Evolutionary conservation across 2,797 vertebrate genomes (phyloP).

Genomic region (Epinephelus malabaricus): DNA sequence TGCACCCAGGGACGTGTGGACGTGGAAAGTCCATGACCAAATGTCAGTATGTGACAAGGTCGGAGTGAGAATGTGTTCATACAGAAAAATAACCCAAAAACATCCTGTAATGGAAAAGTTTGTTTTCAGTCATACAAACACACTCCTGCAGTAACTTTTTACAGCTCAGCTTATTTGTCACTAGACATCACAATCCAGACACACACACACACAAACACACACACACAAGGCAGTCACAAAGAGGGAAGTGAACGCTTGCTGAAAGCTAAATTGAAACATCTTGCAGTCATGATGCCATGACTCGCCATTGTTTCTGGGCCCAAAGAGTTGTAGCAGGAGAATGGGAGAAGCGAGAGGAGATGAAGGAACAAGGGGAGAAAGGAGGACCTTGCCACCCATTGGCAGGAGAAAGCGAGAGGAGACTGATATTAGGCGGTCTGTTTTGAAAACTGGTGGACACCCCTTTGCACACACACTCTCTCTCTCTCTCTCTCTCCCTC

Average conservation of each 20-base stretch:
- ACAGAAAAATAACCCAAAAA: not conserved
- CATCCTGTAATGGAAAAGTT: not conserved
- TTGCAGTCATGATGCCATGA: constrained; percentile 81
- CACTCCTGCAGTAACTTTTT: not conserved
- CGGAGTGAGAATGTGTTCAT: too few relatives aligned
- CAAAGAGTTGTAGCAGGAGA: constrained; percentile 70
- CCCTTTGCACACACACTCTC: constrained; percentile 62
- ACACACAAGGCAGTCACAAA: constrained; percentile 61
- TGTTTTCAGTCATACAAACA: not conserved
- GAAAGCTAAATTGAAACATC: constrained; percentile 84
- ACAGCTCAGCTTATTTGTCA: constrained; percentile 19
- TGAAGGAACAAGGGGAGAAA: constrained; percentile 66
- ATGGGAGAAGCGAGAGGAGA: constrained; percentile 67
- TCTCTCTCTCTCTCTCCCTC: constrained; percentile 42
- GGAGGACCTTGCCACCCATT: constrained; percentile 73
- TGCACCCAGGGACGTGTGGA: too few relatives aligned
- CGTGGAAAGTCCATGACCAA: too few relatives aligned
- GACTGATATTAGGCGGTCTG: constrained; percentile 85
- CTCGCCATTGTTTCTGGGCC: constrained; percentile 70
- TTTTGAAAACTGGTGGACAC: constrained; percentile 83
- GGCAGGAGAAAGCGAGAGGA: constrained; percentile 76
- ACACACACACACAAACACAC: constrained; percentile 8
- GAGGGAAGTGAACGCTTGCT: constrained; percentile 56
- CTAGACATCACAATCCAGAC: constrained; percentile 30
- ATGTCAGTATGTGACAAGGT: too few relatives aligned